Base-by-base conservation (phyloP, 2,113 vertebrate genomes). In the Poecile atricapillus region DNA sequence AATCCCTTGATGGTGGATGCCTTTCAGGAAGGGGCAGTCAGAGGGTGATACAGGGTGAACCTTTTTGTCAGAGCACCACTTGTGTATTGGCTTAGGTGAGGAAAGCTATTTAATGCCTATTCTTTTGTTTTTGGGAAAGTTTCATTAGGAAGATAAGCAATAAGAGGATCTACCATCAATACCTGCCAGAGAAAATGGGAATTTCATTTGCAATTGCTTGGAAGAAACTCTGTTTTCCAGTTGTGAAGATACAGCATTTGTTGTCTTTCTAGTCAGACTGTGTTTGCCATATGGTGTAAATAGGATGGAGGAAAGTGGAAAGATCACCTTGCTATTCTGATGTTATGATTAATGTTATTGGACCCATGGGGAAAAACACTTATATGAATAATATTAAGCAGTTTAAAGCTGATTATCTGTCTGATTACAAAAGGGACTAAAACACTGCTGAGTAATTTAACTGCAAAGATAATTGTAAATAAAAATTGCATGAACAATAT, bases 251-350 rank as follows among this genome's bases (percentile, higher is more conserved):
- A 50, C 4, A 83, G 27, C 35, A 79, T 79, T 93, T 83, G 55
- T 82, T 95, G 83, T 87, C 43, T 89, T 73, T 88, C 43, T 89
- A 81, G 46, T 50, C 7, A 22, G 28, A 43, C 3, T 89, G 31
- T 59, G 49, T 95, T 90, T 93, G 49, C 59, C 49, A 83, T 81
- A 83, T 62, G 68, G 67, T 83, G 10, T 64, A 93, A 96, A 94
- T 63, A 82, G 81, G 53, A 95, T 91, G 89, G 95, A 88, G 27
- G 58, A 96, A 93, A 89, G 77, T 76, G 58, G 37, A 93, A 94
- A 94, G 71, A 95, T 96, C 65, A 94, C 90, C 85, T 97, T 96
- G 90, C 41, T 73, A 59, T 89, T 93, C 91, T 73, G 82, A 95
- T 82, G 44, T 76, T 87, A 95, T 93, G 75, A 96, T 76, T 92